A percentile compares a stretch with the other conserved stretches of the same genome.
Evolutionary conservation across 2,113 vertebrate species (phyloP).

Genomic region (Heterotilapia buettikoferi): DNA sequence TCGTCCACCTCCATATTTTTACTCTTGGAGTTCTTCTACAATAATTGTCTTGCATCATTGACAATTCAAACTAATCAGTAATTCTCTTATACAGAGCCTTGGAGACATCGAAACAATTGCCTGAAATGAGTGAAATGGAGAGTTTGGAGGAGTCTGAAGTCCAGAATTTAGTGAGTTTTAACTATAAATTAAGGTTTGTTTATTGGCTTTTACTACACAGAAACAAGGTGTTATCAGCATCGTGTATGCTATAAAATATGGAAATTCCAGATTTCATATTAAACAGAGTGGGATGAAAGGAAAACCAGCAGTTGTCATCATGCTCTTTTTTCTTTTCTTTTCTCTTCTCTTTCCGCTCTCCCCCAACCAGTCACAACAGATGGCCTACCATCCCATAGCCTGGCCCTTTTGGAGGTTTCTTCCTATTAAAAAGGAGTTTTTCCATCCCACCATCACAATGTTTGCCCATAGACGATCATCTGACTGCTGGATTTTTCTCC

Average conservation of each 20-base stretch:
- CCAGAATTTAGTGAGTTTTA: background rate
- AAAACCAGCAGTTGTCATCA: background rate
- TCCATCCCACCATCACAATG: background rate
- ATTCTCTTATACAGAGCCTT: background rate
- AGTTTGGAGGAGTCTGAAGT: background rate
- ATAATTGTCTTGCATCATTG: background rate
- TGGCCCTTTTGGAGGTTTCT: background rate
- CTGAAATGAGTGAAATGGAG: background rate
- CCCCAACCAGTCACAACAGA: background rate
- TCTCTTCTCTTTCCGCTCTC: background rate
- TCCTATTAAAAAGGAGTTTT: background rate
- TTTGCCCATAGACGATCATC: background rate
- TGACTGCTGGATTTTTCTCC: background rate
- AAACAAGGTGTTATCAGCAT: background rate
- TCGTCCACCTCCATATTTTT: background rate
- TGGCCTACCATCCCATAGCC: background rate
- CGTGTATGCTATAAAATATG: background rate
- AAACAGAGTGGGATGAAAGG: background rate
- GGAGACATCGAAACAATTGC: background rate
- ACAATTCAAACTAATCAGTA: background rate
- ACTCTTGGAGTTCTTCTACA: background rate
- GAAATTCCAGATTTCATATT: background rate
- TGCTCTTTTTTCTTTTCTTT: background rate
- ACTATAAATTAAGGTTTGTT: background rate
- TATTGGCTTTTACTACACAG: background rate